Evolutionary conservation across 2,888 invertebrate species (phyloP).

Genomic region (Ormyrus nitidulus): DNA sequence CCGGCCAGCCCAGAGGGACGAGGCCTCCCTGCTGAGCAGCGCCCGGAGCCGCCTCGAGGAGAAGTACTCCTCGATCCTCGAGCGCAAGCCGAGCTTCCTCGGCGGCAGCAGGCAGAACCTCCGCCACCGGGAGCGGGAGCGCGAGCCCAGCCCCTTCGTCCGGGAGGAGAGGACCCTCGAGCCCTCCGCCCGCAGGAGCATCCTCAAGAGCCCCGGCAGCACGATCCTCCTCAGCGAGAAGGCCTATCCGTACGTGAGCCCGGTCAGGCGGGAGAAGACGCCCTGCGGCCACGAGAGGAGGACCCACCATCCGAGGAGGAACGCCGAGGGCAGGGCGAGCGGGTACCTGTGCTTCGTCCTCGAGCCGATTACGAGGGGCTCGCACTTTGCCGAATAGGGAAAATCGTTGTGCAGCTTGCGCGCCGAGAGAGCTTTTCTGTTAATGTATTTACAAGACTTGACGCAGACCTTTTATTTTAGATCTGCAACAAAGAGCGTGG

Average conservation of each 20-base stretch:
- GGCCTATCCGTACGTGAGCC: slow-evolving; percentile 79
- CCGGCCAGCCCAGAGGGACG: background rate
- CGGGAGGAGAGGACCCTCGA: slow-evolving; percentile 82
- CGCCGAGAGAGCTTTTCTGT: no score
- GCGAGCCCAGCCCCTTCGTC: slow-evolving; percentile 68
- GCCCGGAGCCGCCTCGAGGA: slow-evolving; percentile 86
- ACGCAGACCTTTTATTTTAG: no score
- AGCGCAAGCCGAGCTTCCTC: slow-evolving; percentile 81
- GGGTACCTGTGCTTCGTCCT: slow-evolving; percentile 24
- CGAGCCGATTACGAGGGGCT: no score
- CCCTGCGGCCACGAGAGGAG: slow-evolving; percentile 70
- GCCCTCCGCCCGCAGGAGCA: slow-evolving; percentile 76
- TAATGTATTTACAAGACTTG: no score
- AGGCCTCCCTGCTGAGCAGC: slow-evolving; percentile 74
- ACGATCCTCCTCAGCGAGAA: slow-evolving; percentile 83
- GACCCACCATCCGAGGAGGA: slow-evolving; percentile 41
- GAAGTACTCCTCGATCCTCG: slow-evolving; percentile 86
- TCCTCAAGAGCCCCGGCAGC: slow-evolving; percentile 82
- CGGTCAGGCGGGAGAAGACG: slow-evolving; percentile 79
- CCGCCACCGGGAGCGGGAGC: slow-evolving; percentile 60
- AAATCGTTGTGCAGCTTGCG: no score
- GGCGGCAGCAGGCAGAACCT: slow-evolving; percentile 70
- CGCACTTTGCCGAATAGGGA: no score
- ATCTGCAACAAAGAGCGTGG: background rate
- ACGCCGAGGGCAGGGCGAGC: slow-evolving; percentile 48